Percentiles rank a stretch among this genome's conserved stretches.
These are phyloP conservation scores for Smittia aterrima DNA, from an alignment of 2,888 invertebrate species.

Conservation along the genomic window DNA sequence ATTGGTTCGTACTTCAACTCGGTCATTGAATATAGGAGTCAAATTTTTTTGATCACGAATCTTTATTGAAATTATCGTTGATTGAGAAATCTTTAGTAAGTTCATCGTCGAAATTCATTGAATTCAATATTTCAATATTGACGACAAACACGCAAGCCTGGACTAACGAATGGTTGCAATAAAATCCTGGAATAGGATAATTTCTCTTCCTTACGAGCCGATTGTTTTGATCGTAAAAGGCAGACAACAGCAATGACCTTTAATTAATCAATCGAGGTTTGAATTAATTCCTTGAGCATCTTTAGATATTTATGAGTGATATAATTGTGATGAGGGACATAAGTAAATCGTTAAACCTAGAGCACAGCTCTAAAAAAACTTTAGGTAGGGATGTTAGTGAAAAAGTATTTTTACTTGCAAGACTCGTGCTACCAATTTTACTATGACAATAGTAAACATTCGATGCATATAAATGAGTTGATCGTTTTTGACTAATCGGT, in stretches of 20 bases:
- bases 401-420: not conserved
- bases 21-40: not conserved
- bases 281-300: not conserved
- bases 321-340: too few relatives aligned
- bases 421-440: not conserved
- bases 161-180: not conserved
- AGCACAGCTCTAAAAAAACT: too few relatives aligned
- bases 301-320: too few relatives aligned
- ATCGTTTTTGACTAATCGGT: not conserved
- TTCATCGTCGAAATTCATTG: not conserved
- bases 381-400: too few relatives aligned
- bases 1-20: not conserved
- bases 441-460: not conserved
- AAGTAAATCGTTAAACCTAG: too few relatives aligned
- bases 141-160: not conserved
- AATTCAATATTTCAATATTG: not conserved
- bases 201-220: not conserved
- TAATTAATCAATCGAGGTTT: not conserved
- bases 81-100: not conserved
- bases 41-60: too few relatives aligned
- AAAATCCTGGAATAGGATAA: not conserved
- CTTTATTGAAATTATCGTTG: too few relatives aligned
- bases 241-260: slow-evolving; percentile 1
- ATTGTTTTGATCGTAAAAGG: not conserved
- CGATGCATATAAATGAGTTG: not conserved